Base-by-base conservation (phyloP, 2,888 invertebrate genomes). In the Allacma fusca region DNA sequence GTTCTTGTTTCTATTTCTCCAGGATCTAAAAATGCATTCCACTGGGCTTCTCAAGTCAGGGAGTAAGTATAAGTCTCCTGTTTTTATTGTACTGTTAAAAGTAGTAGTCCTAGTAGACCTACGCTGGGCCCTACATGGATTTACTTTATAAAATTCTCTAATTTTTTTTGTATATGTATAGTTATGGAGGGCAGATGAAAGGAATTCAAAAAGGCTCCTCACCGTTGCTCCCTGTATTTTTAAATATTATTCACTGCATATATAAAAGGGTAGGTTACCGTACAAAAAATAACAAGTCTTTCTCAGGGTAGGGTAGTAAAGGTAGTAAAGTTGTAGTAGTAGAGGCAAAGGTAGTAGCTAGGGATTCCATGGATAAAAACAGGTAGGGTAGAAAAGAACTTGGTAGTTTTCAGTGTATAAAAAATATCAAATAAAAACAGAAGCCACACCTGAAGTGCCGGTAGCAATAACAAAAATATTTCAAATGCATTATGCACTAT, bases 391-490 rank as follows among this genome's bases (percentile, higher is more conserved):
- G 67, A 67, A 67, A 67, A 67, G 29, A 67, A 67, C 28, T 67
- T 67, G 67, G 67, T 67, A 67, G 67, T 67, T 67, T 29, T 67
- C 67, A 67, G 67, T 67, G 67, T 67, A 70, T 57, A 72, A 72
- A 72, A 72, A 72, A 72, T 72, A 72, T 72, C 72, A 57, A 72
- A 72, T 72, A 72, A 72, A 72, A 72, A 72, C 72, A 72, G 72
- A 72, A 72, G 72, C 72, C 72, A 72, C 72, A 72, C 72, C 72
- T 72, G 72, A 72, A 72, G 50, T 72, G 72, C 72, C 72, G 72
- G 72, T 72, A 72, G 72, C 72, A 72, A 72, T 72, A 72, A 72
- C 72, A 72, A 72, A 72, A 72, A 72, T 72, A 72, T 72, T 72
- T 72, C 72, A 72, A 72, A 72, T 26, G 21, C 72, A 72, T 72